Evolutionary conservation across 2,797 vertebrate species (phyloP), one percentile per base, ranked within the genome.

Genomic region (Rhinogobio ventralis): DNA sequence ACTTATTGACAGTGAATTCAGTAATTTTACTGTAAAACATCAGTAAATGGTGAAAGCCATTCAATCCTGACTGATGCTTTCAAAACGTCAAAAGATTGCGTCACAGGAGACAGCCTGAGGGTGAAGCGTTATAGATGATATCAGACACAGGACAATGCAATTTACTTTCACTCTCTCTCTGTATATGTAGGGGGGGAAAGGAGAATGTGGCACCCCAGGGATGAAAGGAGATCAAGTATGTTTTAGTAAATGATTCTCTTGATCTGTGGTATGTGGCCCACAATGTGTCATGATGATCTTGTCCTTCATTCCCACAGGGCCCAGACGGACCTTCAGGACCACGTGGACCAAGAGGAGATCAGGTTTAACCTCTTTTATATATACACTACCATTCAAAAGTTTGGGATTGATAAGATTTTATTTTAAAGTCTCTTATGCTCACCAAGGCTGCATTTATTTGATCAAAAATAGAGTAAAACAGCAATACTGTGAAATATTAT

Each of bases 201-300:
- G 95, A 23, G 92, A 95, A 84, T 93, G 90, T 42, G 94, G 95
- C 2, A 77, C 88, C 25, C 73, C 90, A 0, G 95, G 95, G 5
- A 74, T 87, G 60, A 94, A 93, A 60, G 94, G 94, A 89, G 90
- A 92, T 85, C 79, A 92, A 75, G 95, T 95, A 91, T 36, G 91
- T 84, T 84, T 88, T 15, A 39, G 11, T 30, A 55, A 46, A 68
- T 68, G 3, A 64, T 64, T 66, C 0, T 72, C 11, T 51, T 3
- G 64, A n/a, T 51, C 15, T 75, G 7, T 33, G 11, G 11, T 53
- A 51, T 89, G 23, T 71, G 11, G 5, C 9, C 64, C 28, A 23
- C 23, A 1, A 55, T 45, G 77, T 75, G 7, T 53, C 83, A 19
- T 75, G 7, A 62, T 83, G 33, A 66, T 28, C 28, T 64, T 81